phyloP scores from a whole-genome alignment of 1,140 invertebrate species.

The Bombus sibiricus region DNA sequence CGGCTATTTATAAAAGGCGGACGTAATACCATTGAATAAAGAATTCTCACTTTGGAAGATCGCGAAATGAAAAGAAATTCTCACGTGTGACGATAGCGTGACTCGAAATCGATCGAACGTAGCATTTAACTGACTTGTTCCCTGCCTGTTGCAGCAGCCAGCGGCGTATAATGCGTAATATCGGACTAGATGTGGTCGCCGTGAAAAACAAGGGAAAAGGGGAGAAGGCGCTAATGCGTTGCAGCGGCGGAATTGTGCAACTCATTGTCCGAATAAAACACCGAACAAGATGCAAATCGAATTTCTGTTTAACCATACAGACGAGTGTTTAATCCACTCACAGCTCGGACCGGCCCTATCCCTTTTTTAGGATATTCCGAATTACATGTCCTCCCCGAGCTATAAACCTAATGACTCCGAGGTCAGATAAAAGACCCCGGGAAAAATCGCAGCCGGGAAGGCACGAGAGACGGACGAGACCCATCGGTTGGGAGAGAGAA shows the following conservation, averaged over 20 bases:
- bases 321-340: slow-evolving; percentile 5
- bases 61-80: background rate
- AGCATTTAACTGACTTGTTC: background rate
- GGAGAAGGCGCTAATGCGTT: slow-evolving; percentile 15
- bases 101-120: background rate
- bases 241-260: slow-evolving; percentile 46
- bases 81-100: too few species aligned
- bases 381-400: too few species aligned
- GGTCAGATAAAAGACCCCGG: too few species aligned
- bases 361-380: too few species aligned
- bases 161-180: background rate
- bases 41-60: background rate
- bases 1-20: too few species aligned
- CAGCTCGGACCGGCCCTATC: too few species aligned
- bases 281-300: slow-evolving; percentile 21
- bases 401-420: too few species aligned
- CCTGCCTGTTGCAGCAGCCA: slow-evolving; percentile 26
- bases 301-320: slow-evolving; percentile 10
- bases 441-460: too few species aligned
- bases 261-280: slow-evolving; percentile 57
- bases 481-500: too few species aligned
- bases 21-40: background rate
- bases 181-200: background rate
- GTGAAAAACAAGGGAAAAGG: slow-evolving; percentile 4
- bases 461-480: too few species aligned